These are phyloP conservation scores for Dipodomys spectabilis DNA, from an alignment of 2,113 vertebrate species.

Conservation along the genomic window DNA sequence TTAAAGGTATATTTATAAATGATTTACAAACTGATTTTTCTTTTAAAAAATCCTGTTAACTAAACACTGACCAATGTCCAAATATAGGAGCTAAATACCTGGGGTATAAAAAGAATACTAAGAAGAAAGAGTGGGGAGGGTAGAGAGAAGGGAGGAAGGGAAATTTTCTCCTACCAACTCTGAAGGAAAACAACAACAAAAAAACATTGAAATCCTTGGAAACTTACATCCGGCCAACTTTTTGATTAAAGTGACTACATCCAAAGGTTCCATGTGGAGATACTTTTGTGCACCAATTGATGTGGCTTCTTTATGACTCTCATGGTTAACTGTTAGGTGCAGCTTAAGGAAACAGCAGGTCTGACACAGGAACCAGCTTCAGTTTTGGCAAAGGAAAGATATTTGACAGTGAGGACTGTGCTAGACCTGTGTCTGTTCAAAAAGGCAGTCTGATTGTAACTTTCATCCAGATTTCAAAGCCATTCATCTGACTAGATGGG, in stretches of 20 bases:
- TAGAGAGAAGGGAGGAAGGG: not conserved
- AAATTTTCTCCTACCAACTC: not conserved
- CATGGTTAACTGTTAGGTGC: not conserved
- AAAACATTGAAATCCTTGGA: slow-evolving; percentile 36
- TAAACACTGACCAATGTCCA: not conserved
- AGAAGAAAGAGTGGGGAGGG: not conserved
- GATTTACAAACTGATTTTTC: not conserved
- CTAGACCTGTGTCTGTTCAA: not conserved
- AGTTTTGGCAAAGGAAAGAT: not conserved
- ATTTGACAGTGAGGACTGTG: not conserved
- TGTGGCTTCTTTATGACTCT: not conserved
- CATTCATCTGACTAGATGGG: not conserved
- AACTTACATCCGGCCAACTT: not conserved
- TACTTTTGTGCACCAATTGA: not conserved
- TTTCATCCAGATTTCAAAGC: slow-evolving; percentile 11
- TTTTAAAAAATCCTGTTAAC: not conserved
- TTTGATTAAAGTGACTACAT: slow-evolving; percentile 23
- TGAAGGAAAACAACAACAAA: not conserved
- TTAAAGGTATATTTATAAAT: not conserved
- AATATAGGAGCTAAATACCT: not conserved
- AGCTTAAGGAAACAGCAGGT: not conserved
- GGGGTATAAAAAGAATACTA: not conserved
- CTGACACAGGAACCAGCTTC: not conserved
- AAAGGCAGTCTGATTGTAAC: slow-evolving; percentile 11
- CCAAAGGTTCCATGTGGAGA: slow-evolving; percentile 36